Evolutionary conservation across 2,888 invertebrate species (phyloP).

Genomic region (Anorthoa munda): DNA sequence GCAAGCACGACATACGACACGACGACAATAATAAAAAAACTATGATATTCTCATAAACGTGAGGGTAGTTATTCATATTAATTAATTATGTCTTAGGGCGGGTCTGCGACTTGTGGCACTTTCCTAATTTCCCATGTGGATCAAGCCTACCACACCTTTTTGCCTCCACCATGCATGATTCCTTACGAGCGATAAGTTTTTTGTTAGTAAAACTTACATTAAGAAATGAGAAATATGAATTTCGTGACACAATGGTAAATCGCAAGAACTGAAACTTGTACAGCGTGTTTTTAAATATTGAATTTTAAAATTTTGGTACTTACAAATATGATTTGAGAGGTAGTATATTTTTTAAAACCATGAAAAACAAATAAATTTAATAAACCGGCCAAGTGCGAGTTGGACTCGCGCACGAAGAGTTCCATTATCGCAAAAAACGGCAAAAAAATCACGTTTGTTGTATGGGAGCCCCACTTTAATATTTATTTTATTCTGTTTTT

Average conservation of each 20-base stretch:
- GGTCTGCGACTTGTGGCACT: conserved; percentile 80
- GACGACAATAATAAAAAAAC: conserved; percentile 28
- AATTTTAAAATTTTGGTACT: neutral
- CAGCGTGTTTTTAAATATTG: neutral
- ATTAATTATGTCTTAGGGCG: conserved; percentile 89
- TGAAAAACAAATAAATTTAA: too few species aligned
- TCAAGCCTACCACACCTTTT: conserved; percentile 84
- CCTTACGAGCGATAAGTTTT: conserved; percentile 69
- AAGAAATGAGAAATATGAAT: conserved; percentile 40
- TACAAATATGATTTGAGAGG: neutral
- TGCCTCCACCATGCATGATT: conserved; percentile 71
- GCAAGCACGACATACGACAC: conserved; percentile 20
- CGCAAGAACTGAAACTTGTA: neutral
- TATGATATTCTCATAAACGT: conserved; percentile 52
- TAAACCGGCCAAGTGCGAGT: too few species aligned
- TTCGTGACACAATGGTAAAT: conserved; percentile 10
- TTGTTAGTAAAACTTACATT: conserved; percentile 42
- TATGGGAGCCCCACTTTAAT: too few species aligned
- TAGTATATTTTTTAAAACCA: neutral
- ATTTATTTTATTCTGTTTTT: too few species aligned
- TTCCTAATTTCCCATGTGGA: conserved; percentile 87
- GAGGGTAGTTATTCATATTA: conserved; percentile 73
- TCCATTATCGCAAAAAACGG: too few species aligned
- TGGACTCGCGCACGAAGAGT: too few species aligned
- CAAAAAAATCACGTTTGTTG: too few species aligned